Evolutionary conservation across 2,113 vertebrate species (phyloP).

Genomic region (Falcunculus frontatus): DNA sequence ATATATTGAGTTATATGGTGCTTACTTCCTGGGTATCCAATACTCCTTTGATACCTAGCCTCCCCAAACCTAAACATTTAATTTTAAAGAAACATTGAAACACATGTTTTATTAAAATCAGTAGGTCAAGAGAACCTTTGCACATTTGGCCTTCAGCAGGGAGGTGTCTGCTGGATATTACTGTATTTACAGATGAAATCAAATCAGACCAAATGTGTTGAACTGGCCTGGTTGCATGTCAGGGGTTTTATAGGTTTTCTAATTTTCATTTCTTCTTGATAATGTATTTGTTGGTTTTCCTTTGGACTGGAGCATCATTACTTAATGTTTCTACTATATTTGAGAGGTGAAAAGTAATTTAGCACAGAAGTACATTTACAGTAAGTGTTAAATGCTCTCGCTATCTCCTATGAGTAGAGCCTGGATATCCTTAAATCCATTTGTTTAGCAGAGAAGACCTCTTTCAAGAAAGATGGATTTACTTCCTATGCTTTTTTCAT

Average conservation of each 20-base stretch:
- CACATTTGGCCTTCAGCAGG: conserved; percentile 18
- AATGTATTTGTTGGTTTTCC: neutral
- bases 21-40: neutral
- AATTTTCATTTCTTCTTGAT: neutral
- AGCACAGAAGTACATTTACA: neutral
- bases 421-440: neutral
- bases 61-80: neutral
- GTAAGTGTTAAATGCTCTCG: neutral
- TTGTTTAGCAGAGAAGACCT: neutral
- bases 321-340: neutral
- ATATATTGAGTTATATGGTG: neutral
- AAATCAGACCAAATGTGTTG: conserved; percentile 34
- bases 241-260: neutral
- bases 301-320: neutral
- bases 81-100: neutral
- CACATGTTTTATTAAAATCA: conserved; percentile 36
- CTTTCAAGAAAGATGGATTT: neutral
- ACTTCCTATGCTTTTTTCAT: neutral
- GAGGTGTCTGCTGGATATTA: conserved; percentile 1
- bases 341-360: neutral
- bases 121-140: conserved; percentile 36
- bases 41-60: neutral
- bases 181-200: neutral
- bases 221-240: neutral
- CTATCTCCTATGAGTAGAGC: neutral